These are phyloP conservation scores for Pipistrellus pipistrellus DNA, from an alignment of 2,797 vertebrate genomes.

Conservation along the genomic window DNA sequence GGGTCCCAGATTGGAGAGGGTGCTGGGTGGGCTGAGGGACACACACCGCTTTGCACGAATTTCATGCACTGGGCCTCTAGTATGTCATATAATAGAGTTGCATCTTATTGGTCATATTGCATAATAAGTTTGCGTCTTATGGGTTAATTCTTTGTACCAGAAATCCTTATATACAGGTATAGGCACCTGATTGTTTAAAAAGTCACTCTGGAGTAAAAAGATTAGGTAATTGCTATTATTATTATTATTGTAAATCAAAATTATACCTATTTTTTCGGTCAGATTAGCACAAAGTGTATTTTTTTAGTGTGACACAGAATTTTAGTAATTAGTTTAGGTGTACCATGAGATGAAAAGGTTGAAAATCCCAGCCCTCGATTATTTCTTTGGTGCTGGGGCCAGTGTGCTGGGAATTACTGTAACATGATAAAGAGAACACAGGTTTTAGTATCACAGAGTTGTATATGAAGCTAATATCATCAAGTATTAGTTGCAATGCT, in stretches of 20 bases:
- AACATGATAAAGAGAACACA: background rate
- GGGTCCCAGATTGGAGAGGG: too few species aligned
- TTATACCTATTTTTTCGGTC: background rate
- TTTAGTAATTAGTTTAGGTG: background rate
- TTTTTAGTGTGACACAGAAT: background rate
- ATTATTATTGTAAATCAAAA: background rate
- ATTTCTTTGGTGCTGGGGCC: background rate
- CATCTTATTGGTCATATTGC: background rate
- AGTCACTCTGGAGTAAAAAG: background rate
- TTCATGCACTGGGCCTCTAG: too few species aligned
- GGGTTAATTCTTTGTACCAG: background rate
- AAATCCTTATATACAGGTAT: background rate
- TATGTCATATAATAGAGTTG: background rate
- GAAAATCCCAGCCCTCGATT: background rate
- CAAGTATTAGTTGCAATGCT: background rate
- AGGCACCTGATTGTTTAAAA: background rate
- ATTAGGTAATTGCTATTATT: background rate
- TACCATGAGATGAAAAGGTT: background rate
- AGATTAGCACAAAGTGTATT: background rate
- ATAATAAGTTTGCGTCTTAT: background rate
- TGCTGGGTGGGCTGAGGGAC: too few species aligned
- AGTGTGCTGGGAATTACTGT: background rate
- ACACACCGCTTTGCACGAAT: too few species aligned
- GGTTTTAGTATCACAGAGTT: background rate
- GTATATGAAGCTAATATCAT: background rate